phyloP scores from a whole-genome alignment of 2,797 vertebrate genomes.

The Psittacula echo region DNA sequence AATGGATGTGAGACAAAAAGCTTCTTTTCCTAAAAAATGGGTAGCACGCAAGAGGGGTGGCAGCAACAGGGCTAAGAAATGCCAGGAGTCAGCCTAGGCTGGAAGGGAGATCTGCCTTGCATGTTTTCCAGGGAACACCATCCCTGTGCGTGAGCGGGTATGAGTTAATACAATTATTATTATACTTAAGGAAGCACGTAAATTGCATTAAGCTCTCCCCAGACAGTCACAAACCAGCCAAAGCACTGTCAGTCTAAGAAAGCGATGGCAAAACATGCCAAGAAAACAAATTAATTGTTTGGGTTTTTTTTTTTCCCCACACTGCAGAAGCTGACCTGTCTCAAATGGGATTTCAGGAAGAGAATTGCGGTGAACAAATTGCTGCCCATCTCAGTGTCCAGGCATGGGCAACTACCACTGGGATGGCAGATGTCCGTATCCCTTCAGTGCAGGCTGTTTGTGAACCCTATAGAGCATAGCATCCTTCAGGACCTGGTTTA shows the following conservation, averaged over 20 bases:
- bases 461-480: fast-evolving
- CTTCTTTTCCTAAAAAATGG: neutral
- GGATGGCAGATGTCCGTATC: neutral
- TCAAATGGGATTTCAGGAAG: neutral
- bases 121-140: neutral
- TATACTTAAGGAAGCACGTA: neutral
- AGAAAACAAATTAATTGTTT: neutral
- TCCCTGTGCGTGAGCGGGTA: fast-evolving
- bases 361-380: neutral
- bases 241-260: neutral
- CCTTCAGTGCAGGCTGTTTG: neutral
- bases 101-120: neutral
- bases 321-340: neutral
- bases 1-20: neutral
- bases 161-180: neutral
- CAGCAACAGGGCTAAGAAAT: neutral
- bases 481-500: neutral
- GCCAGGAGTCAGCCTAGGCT: neutral
- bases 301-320: fast-evolving
- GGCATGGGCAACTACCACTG: neutral
- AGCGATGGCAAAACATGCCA: fast-evolving
- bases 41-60: neutral
- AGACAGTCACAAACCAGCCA: neutral
- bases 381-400: neutral
- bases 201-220: neutral